Evolutionary conservation across 2,888 invertebrate species (phyloP).

Genomic region (Chironomus tentans): DNA sequence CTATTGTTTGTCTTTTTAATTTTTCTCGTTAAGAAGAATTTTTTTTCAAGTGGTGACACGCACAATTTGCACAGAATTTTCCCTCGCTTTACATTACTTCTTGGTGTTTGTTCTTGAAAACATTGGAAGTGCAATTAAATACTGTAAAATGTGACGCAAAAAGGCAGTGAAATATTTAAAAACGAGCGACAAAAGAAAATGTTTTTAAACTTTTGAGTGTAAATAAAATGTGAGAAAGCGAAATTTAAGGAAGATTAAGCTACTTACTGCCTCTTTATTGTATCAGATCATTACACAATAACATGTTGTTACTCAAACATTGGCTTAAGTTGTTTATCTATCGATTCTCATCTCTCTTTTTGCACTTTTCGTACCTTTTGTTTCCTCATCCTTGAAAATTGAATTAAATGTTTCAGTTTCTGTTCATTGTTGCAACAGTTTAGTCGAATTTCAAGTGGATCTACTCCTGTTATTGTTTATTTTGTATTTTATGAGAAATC

Average conservation of each 20-base stretch:
- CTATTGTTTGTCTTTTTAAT: slow-evolving; percentile 25
- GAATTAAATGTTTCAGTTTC: not conserved
- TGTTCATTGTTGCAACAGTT: not conserved
- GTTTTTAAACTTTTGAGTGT: not conserved
- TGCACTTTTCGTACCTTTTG: no score
- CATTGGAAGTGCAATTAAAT: not conserved
- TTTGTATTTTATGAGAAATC: not conserved
- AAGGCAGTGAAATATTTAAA: not conserved
- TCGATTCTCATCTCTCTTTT: not conserved
- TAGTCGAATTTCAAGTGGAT: not conserved
- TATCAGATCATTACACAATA: not conserved
- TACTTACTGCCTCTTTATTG: not conserved
- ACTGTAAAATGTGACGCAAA: slow-evolving; percentile 13
- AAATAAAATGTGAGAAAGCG: not conserved
- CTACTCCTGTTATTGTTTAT: not conserved
- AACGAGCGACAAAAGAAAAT: not conserved
- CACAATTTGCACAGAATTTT: not conserved
- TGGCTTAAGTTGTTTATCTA: slow-evolving; percentile 7
- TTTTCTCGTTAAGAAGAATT: slow-evolving; percentile 8
- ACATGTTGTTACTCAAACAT: not conserved
- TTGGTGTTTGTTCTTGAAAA: not conserved
- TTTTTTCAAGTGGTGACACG: slow-evolving; percentile 14
- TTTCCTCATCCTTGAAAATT: no score
- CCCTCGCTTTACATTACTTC: no score
- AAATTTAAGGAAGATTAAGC: no score